These are phyloP conservation scores for Muntiacus reevesi DNA, from an alignment of 2,113 vertebrate species.

Conservation along the genomic window DNA sequence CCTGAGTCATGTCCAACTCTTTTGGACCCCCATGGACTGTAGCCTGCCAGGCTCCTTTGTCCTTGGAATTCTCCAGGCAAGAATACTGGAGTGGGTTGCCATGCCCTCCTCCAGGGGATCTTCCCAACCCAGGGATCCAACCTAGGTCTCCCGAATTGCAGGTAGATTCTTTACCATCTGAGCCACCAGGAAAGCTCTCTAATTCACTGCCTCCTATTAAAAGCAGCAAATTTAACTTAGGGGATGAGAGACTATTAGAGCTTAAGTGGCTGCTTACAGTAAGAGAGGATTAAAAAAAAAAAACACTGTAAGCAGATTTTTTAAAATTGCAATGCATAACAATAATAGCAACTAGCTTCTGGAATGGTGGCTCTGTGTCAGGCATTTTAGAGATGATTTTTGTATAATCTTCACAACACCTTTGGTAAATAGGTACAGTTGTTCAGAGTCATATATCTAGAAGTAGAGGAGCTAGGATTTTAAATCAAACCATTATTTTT, in stretches of 20 bases:
- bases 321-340: not conserved
- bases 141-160: not conserved
- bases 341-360: not conserved
- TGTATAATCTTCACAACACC: not conserved
- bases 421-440: not conserved
- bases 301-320: not conserved
- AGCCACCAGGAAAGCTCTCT: not conserved
- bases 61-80: not conserved
- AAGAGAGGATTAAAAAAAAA: not conserved
- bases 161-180: not conserved
- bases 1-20: rapidly evolving
- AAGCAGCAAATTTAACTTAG: not conserved
- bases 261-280: not conserved
- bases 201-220: not conserved
- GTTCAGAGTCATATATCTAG: not conserved
- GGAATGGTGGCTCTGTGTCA: not conserved
- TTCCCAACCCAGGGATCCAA: not conserved
- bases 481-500: not conserved
- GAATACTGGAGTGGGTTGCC: not conserved
- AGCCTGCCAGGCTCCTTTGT: not conserved
- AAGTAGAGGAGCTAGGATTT: not conserved
- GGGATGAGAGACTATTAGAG: not conserved
- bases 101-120: not conserved
- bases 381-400: not conserved
- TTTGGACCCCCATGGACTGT: not conserved